phyloP scores from a whole-genome alignment of 2,797 vertebrate genomes.

The Catostomus latipinnis region DNA sequence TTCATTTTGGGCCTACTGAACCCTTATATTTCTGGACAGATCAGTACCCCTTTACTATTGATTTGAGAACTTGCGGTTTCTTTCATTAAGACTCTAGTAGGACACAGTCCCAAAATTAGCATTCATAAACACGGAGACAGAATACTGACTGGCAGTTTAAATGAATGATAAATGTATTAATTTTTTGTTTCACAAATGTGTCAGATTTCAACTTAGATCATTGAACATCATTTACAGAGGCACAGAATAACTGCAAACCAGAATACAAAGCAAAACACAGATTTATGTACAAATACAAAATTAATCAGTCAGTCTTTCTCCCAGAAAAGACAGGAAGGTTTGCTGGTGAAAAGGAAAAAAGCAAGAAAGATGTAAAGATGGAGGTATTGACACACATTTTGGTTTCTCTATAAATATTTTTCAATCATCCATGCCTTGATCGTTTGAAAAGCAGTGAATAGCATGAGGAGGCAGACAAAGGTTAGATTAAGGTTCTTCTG shows the following conservation, averaged over 20 bases:
- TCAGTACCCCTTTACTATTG: background rate
- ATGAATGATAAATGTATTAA: conserved; percentile 59
- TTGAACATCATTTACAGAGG: conserved; percentile 57
- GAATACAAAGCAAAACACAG: conserved; percentile 47
- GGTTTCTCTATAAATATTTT: conserved; percentile 71
- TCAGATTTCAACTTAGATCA: conserved; percentile 36
- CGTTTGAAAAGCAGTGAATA: conserved; percentile 64
- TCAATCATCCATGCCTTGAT: conserved; percentile 64
- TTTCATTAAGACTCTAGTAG: background rate
- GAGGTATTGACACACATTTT: conserved; percentile 60
- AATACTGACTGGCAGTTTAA: conserved; percentile 20
- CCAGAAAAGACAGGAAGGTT: conserved; percentile 63
- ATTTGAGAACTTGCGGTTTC: background rate
- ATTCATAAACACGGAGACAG: conserved; percentile 28
- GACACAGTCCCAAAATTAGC: background rate
- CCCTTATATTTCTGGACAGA: background rate
- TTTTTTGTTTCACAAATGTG: conserved; percentile 43
- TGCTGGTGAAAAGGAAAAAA: conserved; percentile 63
- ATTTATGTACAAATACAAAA: conserved; percentile 64
- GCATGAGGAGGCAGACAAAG: conserved; percentile 70
- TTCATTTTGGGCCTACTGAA: background rate
- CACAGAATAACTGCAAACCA: conserved; percentile 49
- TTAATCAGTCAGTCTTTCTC: conserved; percentile 51
- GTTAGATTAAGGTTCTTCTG: conserved; percentile 62
- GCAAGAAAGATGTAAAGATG: conserved; percentile 55